These are phyloP conservation scores for Nettapus auritus DNA, from an alignment of 2,113 vertebrate genomes.

Conservation along the genomic window DNA sequence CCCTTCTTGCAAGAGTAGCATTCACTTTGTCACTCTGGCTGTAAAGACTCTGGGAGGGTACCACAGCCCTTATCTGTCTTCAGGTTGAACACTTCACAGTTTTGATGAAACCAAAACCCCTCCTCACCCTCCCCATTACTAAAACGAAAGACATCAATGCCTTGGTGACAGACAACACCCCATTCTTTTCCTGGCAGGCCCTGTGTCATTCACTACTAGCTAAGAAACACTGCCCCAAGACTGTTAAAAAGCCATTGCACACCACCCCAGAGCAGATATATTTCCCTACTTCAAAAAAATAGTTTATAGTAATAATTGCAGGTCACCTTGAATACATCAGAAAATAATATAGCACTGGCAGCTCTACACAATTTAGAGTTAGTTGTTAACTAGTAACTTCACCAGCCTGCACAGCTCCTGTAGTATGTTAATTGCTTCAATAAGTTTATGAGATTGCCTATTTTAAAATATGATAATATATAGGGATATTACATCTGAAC, in stretches of 20 bases:
- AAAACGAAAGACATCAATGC: neutral
- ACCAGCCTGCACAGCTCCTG: neutral
- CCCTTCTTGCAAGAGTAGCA: neutral
- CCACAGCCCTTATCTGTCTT: neutral
- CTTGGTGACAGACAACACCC: neutral
- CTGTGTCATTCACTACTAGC: neutral
- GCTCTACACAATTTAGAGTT: constrained; percentile 26
- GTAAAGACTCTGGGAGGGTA: neutral
- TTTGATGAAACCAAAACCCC: accelerated
- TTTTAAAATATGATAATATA: constrained; percentile 49
- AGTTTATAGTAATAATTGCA: neutral
- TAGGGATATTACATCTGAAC: constrained; percentile 32
- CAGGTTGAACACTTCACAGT: neutral
- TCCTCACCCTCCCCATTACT: neutral
- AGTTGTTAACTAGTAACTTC: constrained; percentile 19
- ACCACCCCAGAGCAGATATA: neutral
- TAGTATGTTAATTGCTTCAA: constrained; percentile 14
- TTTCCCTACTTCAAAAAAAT: neutral
- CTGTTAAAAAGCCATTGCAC: neutral
- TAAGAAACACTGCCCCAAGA: neutral
- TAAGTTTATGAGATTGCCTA: constrained; percentile 39
- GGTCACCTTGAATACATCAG: constrained; percentile 27
- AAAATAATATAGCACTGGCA: neutral
- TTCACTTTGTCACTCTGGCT: neutral
- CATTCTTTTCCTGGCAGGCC: neutral